Evolutionary conservation across 2,888 invertebrate species (phyloP).

Genomic region (Anthophora plumipes): DNA sequence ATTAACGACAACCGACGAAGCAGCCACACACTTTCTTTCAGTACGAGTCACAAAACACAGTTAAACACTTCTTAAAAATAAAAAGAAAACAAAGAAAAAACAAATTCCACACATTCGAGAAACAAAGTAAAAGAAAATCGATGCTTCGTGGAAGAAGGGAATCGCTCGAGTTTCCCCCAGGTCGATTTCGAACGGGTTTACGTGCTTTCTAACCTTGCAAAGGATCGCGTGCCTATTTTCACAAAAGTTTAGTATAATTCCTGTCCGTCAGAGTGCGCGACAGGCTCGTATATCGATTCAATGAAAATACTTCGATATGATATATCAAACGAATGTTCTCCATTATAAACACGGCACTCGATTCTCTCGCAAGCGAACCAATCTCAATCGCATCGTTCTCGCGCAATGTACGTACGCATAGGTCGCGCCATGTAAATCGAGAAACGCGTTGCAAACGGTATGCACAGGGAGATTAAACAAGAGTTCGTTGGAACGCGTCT

Average conservation of each 20-base stretch:
- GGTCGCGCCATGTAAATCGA: slow-evolving; percentile 41
- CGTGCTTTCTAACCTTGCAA: slow-evolving; percentile 55
- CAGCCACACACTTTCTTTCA: slow-evolving; percentile 18
- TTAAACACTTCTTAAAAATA: no score
- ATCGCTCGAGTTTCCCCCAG: slow-evolving; percentile 7
- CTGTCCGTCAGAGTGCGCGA: slow-evolving; percentile 6
- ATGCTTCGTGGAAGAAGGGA: slow-evolving; percentile 10
- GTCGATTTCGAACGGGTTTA: slow-evolving; percentile 62
- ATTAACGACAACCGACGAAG: slow-evolving; percentile 15
- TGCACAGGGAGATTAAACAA: slow-evolving; percentile 18
- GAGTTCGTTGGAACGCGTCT: slow-evolving; percentile 39
- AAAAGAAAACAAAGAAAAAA: no score
- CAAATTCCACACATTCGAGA: background rate
- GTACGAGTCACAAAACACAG: background rate
- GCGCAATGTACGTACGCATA: slow-evolving; percentile 40
- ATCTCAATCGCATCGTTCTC: slow-evolving; percentile 55
- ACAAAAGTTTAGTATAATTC: background rate
- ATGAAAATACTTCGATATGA: background rate
- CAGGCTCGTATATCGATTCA: slow-evolving; percentile 16
- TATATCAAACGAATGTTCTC: slow-evolving; percentile 1
- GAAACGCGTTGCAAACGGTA: slow-evolving; percentile 35
- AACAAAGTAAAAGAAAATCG: background rate
- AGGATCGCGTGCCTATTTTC: slow-evolving; percentile 53
- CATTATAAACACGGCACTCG: slow-evolving; percentile 32
- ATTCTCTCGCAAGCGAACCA: slow-evolving; percentile 44